Conservation (phyloP, 1,140 invertebrate genomes). For the Bombus waltoni region DNA sequence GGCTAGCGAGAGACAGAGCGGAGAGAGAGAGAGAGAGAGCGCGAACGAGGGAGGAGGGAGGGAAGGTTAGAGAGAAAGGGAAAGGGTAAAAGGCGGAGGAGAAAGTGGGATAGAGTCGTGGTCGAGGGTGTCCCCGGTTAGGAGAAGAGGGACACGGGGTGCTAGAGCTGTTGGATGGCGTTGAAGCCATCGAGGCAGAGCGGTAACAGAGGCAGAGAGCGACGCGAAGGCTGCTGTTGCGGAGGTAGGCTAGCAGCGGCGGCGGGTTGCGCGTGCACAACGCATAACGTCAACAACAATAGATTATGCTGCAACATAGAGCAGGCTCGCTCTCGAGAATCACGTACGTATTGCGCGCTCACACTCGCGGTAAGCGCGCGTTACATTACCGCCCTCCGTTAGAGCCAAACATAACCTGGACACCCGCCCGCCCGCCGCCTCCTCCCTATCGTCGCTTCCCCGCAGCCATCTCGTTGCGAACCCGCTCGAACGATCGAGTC, state of each 20-base stretch:
- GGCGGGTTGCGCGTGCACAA: constrained; percentile 73
- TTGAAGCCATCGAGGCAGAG: constrained; percentile 50
- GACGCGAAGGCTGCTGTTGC: constrained; percentile 27
- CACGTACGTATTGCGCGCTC: constrained; percentile 45
- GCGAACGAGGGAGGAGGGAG: not conserved
- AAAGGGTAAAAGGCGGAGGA: not conserved
- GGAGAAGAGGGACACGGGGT: constrained; percentile 38
- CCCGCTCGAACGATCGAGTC: constrained; percentile 80
- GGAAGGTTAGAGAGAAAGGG: not conserved
- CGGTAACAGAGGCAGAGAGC: constrained; percentile 42
- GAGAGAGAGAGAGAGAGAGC: not conserved
- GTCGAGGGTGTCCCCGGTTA: constrained; percentile 25
- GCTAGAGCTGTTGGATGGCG: constrained; percentile 33
- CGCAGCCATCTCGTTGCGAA: constrained; percentile 62
- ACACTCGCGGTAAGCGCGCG: constrained; percentile 63
- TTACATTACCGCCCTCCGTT: constrained; percentile 72
- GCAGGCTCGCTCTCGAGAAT: constrained; percentile 67
- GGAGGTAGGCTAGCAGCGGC: not conserved
- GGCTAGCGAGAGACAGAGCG: constrained; percentile 4
- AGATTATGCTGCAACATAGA: constrained; percentile 80
- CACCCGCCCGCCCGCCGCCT: constrained; percentile 10
- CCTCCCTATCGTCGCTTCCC: constrained; percentile 33
- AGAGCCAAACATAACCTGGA: constrained; percentile 72
- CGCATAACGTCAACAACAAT: constrained; percentile 83
- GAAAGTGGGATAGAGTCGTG: constrained; percentile 3